Evolutionary conservation across 1,140 invertebrate genomes (phyloP).

Genomic region (Drosophila pandora): DNA sequence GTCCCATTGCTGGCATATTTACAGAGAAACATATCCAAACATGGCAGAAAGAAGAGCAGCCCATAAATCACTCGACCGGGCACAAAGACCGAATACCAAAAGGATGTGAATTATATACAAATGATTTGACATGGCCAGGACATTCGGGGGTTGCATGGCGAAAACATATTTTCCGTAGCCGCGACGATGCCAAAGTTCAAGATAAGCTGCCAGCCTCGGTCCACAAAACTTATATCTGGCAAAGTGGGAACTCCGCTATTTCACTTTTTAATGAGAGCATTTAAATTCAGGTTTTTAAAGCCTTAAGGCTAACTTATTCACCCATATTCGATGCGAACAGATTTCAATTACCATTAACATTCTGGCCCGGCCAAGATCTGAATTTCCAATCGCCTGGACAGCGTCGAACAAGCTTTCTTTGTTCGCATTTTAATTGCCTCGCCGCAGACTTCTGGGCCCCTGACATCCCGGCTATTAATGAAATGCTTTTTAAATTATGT

Average conservation of each 20-base stretch:
- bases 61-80: constrained; percentile 70
- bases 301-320: constrained; percentile 11
- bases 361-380: constrained; percentile 40
- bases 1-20: constrained; percentile 56
- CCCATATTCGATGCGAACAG: constrained; percentile 32
- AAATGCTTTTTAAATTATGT: constrained; percentile 78
- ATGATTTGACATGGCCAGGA: constrained; percentile 75
- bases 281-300: not conserved
- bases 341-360: constrained; percentile 58
- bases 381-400: constrained; percentile 55
- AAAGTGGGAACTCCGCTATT: not conserved
- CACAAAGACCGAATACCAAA: constrained; percentile 50
- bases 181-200: constrained; percentile 62
- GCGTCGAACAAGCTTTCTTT: constrained; percentile 36
- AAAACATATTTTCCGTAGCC: constrained; percentile 30
- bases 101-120: constrained; percentile 82
- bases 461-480: constrained; percentile 64
- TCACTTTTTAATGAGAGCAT: not conserved
- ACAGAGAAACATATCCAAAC: constrained; percentile 51
- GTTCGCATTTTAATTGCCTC: constrained; percentile 34
- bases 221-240: constrained; percentile 6
- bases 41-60: constrained; percentile 52
- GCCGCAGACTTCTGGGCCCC: constrained; percentile 20
- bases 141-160: constrained; percentile 13
- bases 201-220: constrained; percentile 43